Evolutionary conservation across 2,888 invertebrate species (phyloP), one percentile per base, ranked within the genome.

Genomic region (Sesia bembeciformis): DNA sequence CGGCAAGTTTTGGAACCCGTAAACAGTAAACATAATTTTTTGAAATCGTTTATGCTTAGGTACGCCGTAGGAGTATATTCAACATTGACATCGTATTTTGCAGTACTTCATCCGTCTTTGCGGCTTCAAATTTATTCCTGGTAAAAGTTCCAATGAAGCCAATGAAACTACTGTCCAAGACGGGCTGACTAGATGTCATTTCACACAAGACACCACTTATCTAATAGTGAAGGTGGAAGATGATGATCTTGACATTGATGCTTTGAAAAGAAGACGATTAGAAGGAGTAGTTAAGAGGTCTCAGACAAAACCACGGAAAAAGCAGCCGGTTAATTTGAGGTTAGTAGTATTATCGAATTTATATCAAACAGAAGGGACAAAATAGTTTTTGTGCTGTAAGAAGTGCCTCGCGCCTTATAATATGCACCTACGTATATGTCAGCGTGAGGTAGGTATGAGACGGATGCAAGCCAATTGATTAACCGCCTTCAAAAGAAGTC

Each of bases 281-380:
- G 76, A 78, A 5, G 72, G 72, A 3, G 68, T 69, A 40, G 63
- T 68, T 3, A 76, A 71, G 56, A 74, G 69, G 51, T 62, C 72
- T 0, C 74, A 72, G 53, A 60, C 69, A 42, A 81, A 78, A 53
- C 67, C 75, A 1, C 66, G 64, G 1, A 23, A 23, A 23, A 85
- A 83, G 53, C 76, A 73, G 38, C 64, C 78, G 3, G 76, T 87
- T 3, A 83, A 87, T 63, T 67, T 87, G 49, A 82, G 87, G 86
- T 84, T 65, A 52, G 50, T 5, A 50, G 39, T 39, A 50, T 4
- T 50, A 23, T 23, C 23, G 23, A 23, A 23, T 23, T 23, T 23
- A 23, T 23, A 23, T 23, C 23, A 23, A 23, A 23, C 23, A 23
- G 23, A 23, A 23, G 23, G 23, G 23, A 23, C 23, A 23, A 23